Percentiles rank a stretch among this genome's conserved stretches.
These are phyloP conservation scores for Erythrolamprus reginae DNA, from an alignment of 2,113 vertebrate species.

Conservation along the genomic window DNA sequence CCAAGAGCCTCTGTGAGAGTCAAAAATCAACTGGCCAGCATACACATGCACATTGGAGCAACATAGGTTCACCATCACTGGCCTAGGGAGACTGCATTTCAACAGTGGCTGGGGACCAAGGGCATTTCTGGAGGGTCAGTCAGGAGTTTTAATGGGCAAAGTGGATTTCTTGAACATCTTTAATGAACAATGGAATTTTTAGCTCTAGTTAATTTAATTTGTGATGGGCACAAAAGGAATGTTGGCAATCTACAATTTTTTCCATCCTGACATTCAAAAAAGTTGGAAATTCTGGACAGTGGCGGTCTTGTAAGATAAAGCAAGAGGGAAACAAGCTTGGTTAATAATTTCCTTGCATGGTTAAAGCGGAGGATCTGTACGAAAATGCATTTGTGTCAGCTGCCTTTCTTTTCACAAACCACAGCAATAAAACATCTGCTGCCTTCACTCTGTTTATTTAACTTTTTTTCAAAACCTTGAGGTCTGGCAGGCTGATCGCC, in stretches of 20 bases:
- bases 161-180: background rate
- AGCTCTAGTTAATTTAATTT: background rate
- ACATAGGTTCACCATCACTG: too few relatives aligned
- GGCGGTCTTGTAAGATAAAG: background rate
- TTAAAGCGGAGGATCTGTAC: background rate
- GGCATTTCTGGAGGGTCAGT: background rate
- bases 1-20: too few relatives aligned
- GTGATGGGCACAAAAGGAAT: background rate
- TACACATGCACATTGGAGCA: too few relatives aligned
- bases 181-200: background rate
- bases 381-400: background rate
- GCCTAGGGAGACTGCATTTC: background rate
- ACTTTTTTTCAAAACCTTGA: background rate
- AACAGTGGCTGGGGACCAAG: fast-evolving
- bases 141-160: background rate
- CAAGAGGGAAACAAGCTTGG: background rate
- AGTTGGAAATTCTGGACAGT: background rate
- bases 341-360: background rate
- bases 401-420: background rate
- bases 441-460: background rate
- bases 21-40: too few relatives aligned
- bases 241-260: background rate
- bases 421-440: background rate
- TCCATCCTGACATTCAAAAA: background rate
- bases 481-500: background rate